A percentile compares a stretch with the other conserved stretches of the same genome.
Conservation (phyloP, 2,888 invertebrate species). For the Thymelicus lineola region DNA sequence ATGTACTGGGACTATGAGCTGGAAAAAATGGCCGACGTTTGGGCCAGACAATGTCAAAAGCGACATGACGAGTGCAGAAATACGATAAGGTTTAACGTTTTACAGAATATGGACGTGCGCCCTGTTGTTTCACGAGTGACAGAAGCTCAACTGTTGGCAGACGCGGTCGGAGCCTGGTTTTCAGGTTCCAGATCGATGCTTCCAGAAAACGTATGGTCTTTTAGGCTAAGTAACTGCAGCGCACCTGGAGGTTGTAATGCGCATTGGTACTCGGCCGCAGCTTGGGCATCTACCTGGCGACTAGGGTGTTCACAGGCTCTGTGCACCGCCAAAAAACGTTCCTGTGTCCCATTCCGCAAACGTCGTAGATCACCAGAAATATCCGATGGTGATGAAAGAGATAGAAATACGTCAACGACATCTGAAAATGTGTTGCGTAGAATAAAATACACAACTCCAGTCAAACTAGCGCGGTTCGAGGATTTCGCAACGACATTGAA, state of each 20-base stretch:
- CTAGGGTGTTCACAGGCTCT: slow-evolving; percentile 76
- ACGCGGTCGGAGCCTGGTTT: slow-evolving; percentile 77
- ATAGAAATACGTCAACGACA: slow-evolving; percentile 45
- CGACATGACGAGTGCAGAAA: slow-evolving; percentile 80
- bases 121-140: slow-evolving; percentile 69
- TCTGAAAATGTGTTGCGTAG: slow-evolving; percentile 65
- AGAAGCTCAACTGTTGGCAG: slow-evolving; percentile 74
- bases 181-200: slow-evolving; percentile 71
- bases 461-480: slow-evolving; percentile 52
- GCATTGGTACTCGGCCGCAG: slow-evolving; percentile 76
- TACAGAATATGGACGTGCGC: slow-evolving; percentile 79
- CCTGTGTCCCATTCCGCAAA: slow-evolving; percentile 66
- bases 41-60: slow-evolving; percentile 80
- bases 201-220: slow-evolving; percentile 71
- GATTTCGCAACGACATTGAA: slow-evolving; percentile 55
- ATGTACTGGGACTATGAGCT: slow-evolving; percentile 82
- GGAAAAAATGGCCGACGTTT: slow-evolving; percentile 74
- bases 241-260: slow-evolving; percentile 74
- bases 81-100: slow-evolving; percentile 72
- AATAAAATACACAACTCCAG: slow-evolving; percentile 62
- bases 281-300: slow-evolving; percentile 80
- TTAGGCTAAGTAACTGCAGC: slow-evolving; percentile 69
- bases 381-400: slow-evolving; percentile 18
- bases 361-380: slow-evolving; percentile 49
- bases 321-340: slow-evolving; percentile 67